A percentile compares a stretch with the other conserved stretches of the same genome.
Evolutionary conservation across 2,888 invertebrate genomes (phyloP).

Genomic region (Thecocarcelia acutangulata): DNA sequence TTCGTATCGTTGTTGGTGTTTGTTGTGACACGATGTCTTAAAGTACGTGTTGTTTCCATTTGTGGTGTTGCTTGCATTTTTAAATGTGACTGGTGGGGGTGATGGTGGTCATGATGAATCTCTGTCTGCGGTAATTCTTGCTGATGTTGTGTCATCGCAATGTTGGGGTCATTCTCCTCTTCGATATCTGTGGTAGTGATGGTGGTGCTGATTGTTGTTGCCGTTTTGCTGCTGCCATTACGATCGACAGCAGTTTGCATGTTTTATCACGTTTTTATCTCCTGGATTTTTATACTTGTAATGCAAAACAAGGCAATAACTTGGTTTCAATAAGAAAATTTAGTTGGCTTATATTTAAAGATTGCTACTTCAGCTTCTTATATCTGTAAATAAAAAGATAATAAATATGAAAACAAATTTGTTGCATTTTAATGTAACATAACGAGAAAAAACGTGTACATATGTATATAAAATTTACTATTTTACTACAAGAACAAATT

Average conservation of each 20-base stretch:
- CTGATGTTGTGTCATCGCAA: conserved; percentile 68
- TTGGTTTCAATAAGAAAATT: conserved; percentile 5
- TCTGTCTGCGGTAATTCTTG: conserved; percentile 55
- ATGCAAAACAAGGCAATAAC: conserved; percentile 53
- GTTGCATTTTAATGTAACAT: background rate
- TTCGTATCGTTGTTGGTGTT: conserved; percentile 39
- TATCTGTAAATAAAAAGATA: conserved; percentile 23
- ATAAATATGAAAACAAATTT: background rate
- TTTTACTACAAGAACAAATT: no score
- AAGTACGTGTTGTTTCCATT: conserved; percentile 57
- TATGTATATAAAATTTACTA: no score
- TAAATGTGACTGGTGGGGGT: conserved; percentile 43
- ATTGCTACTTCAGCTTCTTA: conserved; percentile 14
- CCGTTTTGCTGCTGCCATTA: conserved; percentile 72
- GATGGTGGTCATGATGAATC: conserved; percentile 35
- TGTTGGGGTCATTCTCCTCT: conserved; percentile 60
- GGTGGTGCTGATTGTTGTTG: conserved; percentile 67
- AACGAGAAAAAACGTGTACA: background rate
- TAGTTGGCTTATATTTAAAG: conserved; percentile 6
- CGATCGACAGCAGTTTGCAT: conserved; percentile 75
- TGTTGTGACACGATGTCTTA: conserved; percentile 73
- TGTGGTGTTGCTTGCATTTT: conserved; percentile 16
- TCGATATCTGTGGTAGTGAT: conserved; percentile 59
- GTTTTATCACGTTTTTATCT: conserved; percentile 66
- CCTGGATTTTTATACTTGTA: conserved; percentile 21